These are phyloP conservation scores for Corydoras sp. DNA, from an alignment of 2,113 vertebrate genomes.

Conservation along the genomic window DNA sequence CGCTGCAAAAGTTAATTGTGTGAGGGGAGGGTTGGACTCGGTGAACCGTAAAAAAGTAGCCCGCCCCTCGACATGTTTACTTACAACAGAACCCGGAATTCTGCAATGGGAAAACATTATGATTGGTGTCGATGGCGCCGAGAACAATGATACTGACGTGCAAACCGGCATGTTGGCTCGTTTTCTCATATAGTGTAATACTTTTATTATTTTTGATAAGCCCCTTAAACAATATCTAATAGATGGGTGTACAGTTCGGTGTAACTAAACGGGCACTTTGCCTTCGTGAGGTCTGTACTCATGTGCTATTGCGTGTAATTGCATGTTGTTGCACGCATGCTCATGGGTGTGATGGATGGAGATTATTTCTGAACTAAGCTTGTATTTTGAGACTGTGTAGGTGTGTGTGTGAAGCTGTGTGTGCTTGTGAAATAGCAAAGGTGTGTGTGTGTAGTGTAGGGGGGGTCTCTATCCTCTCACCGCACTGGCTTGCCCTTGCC, in stretches of 20 bases:
- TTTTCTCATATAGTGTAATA: not conserved
- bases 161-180: not conserved
- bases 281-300: not conserved
- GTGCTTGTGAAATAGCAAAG: conserved; percentile 3
- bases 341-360: conserved; percentile 32
- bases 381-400: conserved; percentile 32
- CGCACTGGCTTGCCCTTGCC: conserved; percentile 68
- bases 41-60: conserved; percentile 96
- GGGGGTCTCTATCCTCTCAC: conserved; percentile 52
- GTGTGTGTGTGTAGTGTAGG: not conserved
- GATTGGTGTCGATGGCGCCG: not conserved
- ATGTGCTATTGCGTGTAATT: conserved; percentile 16
- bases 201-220: not conserved
- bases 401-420: not conserved
- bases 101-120: conserved; percentile 36
- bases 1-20: conserved; percentile 91
- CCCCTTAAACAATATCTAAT: not conserved
- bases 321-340: conserved; percentile 18
- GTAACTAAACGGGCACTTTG: conserved; percentile 3
- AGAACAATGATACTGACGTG: not conserved
- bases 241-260: not conserved
- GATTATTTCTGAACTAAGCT: conserved; percentile 47
- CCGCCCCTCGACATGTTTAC: conserved; percentile 98
- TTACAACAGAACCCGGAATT: conserved; percentile 83
- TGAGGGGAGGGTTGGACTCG: conserved; percentile 85